Evolutionary conservation across 35 echinoderm and acorn worm species (phyloP), one percentile per base, ranked within the genome.

Genomic region (Apostichopus japonicus): DNA sequence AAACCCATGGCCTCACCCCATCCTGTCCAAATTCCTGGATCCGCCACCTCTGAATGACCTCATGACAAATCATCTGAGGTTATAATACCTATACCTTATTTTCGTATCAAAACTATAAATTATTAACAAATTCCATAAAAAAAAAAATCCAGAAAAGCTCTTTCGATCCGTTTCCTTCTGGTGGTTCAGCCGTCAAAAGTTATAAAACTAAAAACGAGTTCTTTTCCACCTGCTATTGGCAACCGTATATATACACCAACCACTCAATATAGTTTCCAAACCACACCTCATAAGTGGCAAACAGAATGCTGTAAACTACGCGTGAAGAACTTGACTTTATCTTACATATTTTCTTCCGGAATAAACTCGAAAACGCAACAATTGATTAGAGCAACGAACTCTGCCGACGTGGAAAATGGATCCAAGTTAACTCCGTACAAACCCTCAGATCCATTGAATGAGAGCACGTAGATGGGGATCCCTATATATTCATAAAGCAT

Each of bases 341-440:
- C 76, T 92, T 83, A 92, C 91, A 79, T 24, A n/a, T 81, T 24
- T 84, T 84, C 91, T 65, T 92, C 91, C 17, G 91, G 91, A 67
- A 92, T 92, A 33, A 92, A 92, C 51, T 92, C 91, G 27, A 82
- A 92, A 24, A 92, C 91, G 78, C 57, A 65, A n/a, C 10, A 11
- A 65, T 53, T 27, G 6, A 82, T 61, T 21, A 67, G 10, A 56
- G 80, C 23, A 53, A 81, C 78, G 25, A 67, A 92, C 53, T 90
- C 67, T 54, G 15, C 53, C 0, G 80, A 55, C n/a, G 24, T 65
- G 14, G 61, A 44, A 9, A 23, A 54, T 52, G 70, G 71, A 27
- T 78, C 71, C 24, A 92, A 19, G 78, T 92, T 92, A n/a, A 80
- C 16, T 53, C 77, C 91, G 22, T 82, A 71, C 11, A 67, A 8